A percentile compares a stretch with the other conserved stretches of the same genome.
Conservation (phyloP, 2,113 vertebrate species). For the Dipodomys stephensi region DNA sequence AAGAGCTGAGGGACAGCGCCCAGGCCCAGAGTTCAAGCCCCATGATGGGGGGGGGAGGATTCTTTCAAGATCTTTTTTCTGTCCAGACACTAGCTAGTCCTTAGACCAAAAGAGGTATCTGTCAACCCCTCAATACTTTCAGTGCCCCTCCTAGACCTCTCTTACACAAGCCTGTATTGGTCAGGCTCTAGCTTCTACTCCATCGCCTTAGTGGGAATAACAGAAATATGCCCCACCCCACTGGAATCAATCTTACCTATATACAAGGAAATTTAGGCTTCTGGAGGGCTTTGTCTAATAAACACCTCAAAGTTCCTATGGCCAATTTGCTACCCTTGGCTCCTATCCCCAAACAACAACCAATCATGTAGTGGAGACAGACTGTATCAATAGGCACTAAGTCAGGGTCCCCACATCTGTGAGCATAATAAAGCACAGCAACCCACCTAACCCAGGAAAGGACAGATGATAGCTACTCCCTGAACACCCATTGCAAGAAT, state of each 20-base stretch:
- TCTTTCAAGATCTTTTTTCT: slow-evolving; percentile 15
- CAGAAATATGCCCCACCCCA: neutral
- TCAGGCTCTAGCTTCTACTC: neutral
- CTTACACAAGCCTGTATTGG: neutral
- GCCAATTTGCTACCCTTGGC: neutral
- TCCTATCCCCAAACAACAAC: neutral
- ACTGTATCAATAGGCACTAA: too few species aligned
- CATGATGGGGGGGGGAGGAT: too few species aligned
- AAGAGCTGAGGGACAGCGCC: too few species aligned
- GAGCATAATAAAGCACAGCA: neutral
- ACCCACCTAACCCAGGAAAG: neutral
- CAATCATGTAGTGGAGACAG: neutral
- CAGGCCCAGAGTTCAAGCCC: too few species aligned
- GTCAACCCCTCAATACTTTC: neutral
- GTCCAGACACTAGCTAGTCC: neutral
- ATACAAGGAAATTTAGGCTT: neutral
- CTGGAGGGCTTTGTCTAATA: neutral
- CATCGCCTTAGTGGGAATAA: neutral
- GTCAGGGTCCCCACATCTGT: neutral
- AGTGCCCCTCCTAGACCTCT: neutral
- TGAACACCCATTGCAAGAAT: neutral
- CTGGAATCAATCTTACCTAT: neutral
- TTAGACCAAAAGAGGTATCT: neutral
- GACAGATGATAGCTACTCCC: neutral
- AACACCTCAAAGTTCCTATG: neutral